Conservation (phyloP, 2,113 vertebrate species). For the Junco hyemalis region DNA sequence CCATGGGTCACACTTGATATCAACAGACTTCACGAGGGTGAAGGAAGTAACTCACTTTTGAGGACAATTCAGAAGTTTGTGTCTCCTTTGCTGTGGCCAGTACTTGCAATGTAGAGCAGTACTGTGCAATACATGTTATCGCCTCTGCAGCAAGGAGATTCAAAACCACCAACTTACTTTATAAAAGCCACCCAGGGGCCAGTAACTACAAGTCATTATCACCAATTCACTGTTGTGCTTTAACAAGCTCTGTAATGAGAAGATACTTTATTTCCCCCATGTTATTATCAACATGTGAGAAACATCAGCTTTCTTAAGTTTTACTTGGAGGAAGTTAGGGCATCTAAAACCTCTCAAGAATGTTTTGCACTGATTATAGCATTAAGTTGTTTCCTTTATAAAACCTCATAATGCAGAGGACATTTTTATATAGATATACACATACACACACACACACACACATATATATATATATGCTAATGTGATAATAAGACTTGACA, state of each 20-base stretch:
- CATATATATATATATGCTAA: not conserved
- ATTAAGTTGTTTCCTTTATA: not conserved
- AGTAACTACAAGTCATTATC: not conserved
- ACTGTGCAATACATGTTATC: not conserved
- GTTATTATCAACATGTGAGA: not conserved
- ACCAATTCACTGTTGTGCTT: not conserved
- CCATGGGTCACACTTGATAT: not conserved
- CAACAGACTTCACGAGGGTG: not conserved
- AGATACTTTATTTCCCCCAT: not conserved
- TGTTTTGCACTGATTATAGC: not conserved
- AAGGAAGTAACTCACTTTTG: not conserved
- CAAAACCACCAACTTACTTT: not conserved
- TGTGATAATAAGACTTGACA: not conserved
- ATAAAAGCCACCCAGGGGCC: not conserved
- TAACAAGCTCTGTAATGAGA: not conserved
- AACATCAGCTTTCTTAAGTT: not conserved
- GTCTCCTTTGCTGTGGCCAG: not conserved
- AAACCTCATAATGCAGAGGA: not conserved
- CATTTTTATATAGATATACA: not conserved
- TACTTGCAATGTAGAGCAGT: not conserved
- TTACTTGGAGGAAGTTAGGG: not conserved
- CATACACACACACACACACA: accelerated
- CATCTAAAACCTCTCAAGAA: conserved; percentile 6
- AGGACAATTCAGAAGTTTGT: not conserved
- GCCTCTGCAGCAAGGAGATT: not conserved